These are phyloP conservation scores for Rhamnusium bicolor DNA, from an alignment of 2,888 invertebrate species.

Conservation along the genomic window DNA sequence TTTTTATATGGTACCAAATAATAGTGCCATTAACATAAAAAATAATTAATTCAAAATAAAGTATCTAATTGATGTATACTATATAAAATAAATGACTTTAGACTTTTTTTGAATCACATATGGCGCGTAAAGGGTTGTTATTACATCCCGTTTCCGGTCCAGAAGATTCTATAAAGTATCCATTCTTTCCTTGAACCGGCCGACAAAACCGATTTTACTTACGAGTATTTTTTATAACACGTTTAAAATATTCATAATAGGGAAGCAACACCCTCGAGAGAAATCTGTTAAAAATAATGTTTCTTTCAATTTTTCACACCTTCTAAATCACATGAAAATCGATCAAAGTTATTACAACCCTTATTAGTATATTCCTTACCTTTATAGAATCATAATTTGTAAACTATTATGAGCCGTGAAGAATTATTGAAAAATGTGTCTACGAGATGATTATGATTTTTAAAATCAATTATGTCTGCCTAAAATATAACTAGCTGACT, in stretches of 20 bases:
- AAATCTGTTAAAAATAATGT: conserved; percentile 7
- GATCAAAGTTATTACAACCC: conserved; percentile 3
- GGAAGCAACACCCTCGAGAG: not conserved
- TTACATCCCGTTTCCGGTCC: conserved; percentile 66
- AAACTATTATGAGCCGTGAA: conserved; percentile 20
- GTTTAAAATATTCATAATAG: conserved; percentile 1
- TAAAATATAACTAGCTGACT: not conserved
- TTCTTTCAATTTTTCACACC: conserved; percentile 29
- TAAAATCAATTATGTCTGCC: conserved; percentile 1
- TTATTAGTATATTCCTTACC: conserved; percentile 20
- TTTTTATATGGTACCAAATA: conserved; percentile 12
- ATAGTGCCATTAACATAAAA: conserved; percentile 36
- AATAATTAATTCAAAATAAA: conserved; percentile 43
- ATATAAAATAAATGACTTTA: conserved; percentile 53
- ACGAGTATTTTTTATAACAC: not conserved
- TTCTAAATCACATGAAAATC: not conserved
- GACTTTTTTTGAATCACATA: conserved; percentile 63
- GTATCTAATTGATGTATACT: conserved; percentile 46
- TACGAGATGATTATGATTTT: conserved; percentile 22
- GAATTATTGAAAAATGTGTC: conserved; percentile 31
- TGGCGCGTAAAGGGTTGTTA: conserved; percentile 66
- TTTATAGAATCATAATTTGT: conserved; percentile 9
- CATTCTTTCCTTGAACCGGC: conserved; percentile 3
- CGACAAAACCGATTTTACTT: conserved; percentile 15
- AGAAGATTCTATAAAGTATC: conserved; percentile 32